These are phyloP conservation scores for Schizopygopsis pylzovi DNA, from an alignment of 2,797 vertebrate genomes.

Conservation along the genomic window DNA sequence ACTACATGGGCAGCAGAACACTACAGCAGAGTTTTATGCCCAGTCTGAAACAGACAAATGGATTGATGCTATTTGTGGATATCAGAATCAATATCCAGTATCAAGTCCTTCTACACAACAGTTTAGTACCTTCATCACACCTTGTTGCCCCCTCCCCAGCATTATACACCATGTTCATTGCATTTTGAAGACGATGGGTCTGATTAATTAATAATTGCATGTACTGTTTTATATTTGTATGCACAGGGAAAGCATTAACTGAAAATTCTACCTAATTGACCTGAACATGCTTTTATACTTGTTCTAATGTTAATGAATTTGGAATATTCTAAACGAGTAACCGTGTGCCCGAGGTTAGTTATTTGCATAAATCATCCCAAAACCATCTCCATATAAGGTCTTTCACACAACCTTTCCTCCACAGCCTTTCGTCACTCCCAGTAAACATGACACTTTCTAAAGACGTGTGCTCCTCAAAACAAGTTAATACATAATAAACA, in stretches of 20 bases:
- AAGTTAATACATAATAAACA: background rate
- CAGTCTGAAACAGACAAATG: constrained; percentile 38
- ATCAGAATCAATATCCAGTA: constrained; percentile 19
- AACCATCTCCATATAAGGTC: background rate
- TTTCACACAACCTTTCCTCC: background rate
- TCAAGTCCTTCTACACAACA: constrained; percentile 20
- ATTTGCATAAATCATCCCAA: background rate
- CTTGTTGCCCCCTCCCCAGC: background rate
- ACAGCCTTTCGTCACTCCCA: background rate
- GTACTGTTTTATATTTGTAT: background rate
- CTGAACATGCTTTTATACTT: background rate
- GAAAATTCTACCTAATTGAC: background rate
- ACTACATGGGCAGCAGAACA: constrained; percentile 50
- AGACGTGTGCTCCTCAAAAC: background rate
- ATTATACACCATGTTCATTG: background rate
- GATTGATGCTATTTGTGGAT: constrained; percentile 45
- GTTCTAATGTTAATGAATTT: background rate
- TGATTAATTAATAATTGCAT: background rate
- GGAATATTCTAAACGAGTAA: background rate
- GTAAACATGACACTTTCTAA: background rate
- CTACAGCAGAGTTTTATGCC: constrained; percentile 33
- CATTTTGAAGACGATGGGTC: background rate
- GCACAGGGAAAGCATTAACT: background rate
- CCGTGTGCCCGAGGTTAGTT: background rate
- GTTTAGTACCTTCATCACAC: too few relatives aligned